These are phyloP conservation scores for Harlomillsia oculata DNA, from an alignment of 1,140 invertebrate species.

Conservation along the genomic window DNA sequence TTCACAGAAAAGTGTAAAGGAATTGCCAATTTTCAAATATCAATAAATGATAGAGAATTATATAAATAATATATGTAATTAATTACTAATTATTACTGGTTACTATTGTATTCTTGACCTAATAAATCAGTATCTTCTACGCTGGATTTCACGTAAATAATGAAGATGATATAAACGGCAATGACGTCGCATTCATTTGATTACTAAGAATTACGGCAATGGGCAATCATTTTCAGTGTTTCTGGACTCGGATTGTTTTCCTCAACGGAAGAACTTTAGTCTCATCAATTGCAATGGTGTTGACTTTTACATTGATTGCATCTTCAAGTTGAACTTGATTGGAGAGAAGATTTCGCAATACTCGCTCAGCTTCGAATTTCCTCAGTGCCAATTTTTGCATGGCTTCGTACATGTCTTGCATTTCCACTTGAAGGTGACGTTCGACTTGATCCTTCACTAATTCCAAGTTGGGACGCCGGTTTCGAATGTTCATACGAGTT, in stretches of 20 bases:
- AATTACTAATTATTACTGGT: too few relatives aligned
- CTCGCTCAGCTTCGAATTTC: not conserved
- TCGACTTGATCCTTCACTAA: conserved; percentile 8
- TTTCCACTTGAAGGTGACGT: not conserved
- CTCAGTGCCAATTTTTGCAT: conserved; percentile 1
- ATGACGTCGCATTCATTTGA: too few relatives aligned
- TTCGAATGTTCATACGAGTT: conserved; percentile 5
- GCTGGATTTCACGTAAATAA: too few relatives aligned
- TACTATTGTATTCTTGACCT: too few relatives aligned
- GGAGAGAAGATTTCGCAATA: not conserved
- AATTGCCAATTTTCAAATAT: too few relatives aligned
- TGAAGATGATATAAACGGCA: too few relatives aligned
- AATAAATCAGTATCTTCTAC: too few relatives aligned
- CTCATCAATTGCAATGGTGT: conserved; percentile 28
- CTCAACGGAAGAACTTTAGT: conserved; percentile 19
- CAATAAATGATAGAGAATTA: too few relatives aligned
- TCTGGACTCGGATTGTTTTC: conserved; percentile 15
- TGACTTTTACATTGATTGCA: conserved; percentile 28
- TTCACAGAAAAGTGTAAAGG: too few relatives aligned
- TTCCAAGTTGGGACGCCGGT: conserved; percentile 13
- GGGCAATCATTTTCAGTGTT: conserved; percentile 15
- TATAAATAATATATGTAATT: too few relatives aligned
- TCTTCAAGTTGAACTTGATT: conserved; percentile 22
- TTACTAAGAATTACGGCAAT: too few relatives aligned
- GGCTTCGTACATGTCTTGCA: conserved; percentile 1